Percentiles rank a stretch among this genome's conserved stretches.
Evolutionary conservation across 2,888 invertebrate genomes (phyloP).

Genomic region (Anthophora plumipes): DNA sequence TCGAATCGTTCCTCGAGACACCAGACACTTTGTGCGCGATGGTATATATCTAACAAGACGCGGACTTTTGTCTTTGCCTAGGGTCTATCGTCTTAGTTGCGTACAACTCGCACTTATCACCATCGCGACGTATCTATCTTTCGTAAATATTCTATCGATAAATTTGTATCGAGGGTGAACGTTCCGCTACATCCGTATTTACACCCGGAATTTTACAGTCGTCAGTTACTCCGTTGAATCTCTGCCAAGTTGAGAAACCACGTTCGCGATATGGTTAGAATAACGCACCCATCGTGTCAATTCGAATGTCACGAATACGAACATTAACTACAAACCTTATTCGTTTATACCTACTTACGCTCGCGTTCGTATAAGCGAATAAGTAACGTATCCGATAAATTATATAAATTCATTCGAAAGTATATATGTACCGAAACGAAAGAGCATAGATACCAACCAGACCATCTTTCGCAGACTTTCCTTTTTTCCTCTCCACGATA

Average conservation of each 20-base stretch:
- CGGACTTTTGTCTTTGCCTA: conserved; percentile 72
- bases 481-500: conserved; percentile 26
- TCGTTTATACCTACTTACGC: too few species aligned
- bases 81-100: conserved; percentile 58
- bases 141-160: conserved; percentile 65
- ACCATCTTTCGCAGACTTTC: conserved; percentile 19
- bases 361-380: too few species aligned
- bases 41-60: conserved; percentile 77
- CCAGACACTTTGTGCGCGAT: conserved; percentile 80
- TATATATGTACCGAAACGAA: too few species aligned
- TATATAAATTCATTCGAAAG: too few species aligned
- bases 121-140: too few species aligned
- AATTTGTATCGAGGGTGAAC: conserved; percentile 39
- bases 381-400: too few species aligned
- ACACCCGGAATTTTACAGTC: background rate
- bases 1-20: conserved; percentile 64
- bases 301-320: too few species aligned
- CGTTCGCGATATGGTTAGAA: background rate
- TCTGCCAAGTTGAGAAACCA: background rate
- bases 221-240: conserved; percentile 1
- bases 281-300: too few species aligned
- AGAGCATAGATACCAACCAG: too few species aligned
- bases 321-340: too few species aligned
- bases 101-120: conserved; percentile 58
- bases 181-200: too few species aligned